A percentile compares a stretch with the other conserved stretches of the same genome.
Conservation (phyloP, 2,113 vertebrate genomes). For the Chinchilla lanigera region DNA sequence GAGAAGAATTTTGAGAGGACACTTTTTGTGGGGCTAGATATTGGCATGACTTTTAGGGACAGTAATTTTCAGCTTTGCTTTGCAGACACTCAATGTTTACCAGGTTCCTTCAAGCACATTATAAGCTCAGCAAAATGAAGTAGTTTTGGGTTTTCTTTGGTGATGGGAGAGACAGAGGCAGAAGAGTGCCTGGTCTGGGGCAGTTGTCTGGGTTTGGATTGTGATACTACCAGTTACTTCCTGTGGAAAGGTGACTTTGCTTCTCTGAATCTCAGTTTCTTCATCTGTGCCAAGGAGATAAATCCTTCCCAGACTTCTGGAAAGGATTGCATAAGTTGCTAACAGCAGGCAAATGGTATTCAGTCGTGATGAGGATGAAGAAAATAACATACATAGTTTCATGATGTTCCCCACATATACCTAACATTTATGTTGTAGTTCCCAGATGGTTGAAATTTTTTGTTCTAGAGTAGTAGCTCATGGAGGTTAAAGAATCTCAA, state of each 20-base stretch:
- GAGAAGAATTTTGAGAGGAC: slow-evolving; percentile 1
- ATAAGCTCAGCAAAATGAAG: background rate
- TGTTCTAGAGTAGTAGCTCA: background rate
- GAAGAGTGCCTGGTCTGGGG: background rate
- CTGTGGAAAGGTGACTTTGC: background rate
- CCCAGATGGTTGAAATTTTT: slow-evolving; percentile 5
- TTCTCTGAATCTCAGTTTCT: slow-evolving; percentile 32
- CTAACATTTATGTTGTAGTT: background rate
- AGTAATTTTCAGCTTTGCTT: background rate
- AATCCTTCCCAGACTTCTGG: background rate
- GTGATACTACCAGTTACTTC: background rate
- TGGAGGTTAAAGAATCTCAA: background rate
- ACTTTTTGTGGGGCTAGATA: background rate
- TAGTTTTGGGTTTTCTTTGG: slow-evolving; percentile 38
- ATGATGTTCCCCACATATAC: background rate
- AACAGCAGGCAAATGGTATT: background rate
- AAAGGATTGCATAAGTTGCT: background rate
- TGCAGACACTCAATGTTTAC: background rate
- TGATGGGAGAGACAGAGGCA: background rate
- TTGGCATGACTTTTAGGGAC: background rate
- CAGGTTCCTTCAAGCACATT: slow-evolving; percentile 6
- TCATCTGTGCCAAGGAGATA: background rate
- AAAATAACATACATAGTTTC: background rate
- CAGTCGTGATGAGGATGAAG: background rate
- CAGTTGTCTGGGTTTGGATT: slow-evolving; percentile 2